Evolutionary conservation across 2,888 invertebrate species (phyloP).

Genomic region (Heteromurus nitidus): DNA sequence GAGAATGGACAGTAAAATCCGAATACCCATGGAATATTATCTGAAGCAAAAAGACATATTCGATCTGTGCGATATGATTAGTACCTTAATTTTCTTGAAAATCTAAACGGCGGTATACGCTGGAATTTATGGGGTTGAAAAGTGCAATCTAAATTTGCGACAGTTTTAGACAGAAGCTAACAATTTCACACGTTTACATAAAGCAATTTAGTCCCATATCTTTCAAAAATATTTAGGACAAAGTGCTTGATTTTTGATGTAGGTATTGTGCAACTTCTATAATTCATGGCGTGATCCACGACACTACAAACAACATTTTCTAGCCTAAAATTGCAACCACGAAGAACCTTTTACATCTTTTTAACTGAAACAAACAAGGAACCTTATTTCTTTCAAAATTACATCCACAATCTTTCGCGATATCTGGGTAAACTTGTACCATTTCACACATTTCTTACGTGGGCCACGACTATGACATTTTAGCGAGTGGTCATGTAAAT

Average conservation of each 20-base stretch:
- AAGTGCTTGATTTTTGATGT: slow-evolving; percentile 4
- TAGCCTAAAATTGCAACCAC: background rate
- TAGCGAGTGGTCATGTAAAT: slow-evolving; percentile 4
- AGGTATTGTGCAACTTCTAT: background rate
- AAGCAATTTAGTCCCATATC: background rate
- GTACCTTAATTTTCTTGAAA: too few species aligned
- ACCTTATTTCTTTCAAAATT: too few species aligned
- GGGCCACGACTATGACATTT: slow-evolving; percentile 16
- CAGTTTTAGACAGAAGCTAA: background rate
- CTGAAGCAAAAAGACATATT: too few species aligned
- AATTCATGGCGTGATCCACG: slow-evolving; percentile 17
- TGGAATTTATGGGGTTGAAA: too few species aligned
- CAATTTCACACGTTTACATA: background rate
- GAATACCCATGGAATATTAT: too few species aligned
- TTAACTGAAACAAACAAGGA: too few species aligned
- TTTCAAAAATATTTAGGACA: background rate
- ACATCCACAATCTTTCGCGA: too few species aligned
- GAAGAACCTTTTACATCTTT: too few species aligned
- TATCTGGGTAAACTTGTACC: slow-evolving; percentile 16
- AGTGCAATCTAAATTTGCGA: too few species aligned
- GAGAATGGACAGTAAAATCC: too few species aligned
- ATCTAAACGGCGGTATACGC: too few species aligned
- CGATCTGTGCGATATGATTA: too few species aligned
- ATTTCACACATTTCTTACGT: slow-evolving; percentile 1
- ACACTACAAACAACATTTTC: background rate